Evolutionary conservation across 2,113 vertebrate species (phyloP).

Genomic region (Smithornis capensis): DNA sequence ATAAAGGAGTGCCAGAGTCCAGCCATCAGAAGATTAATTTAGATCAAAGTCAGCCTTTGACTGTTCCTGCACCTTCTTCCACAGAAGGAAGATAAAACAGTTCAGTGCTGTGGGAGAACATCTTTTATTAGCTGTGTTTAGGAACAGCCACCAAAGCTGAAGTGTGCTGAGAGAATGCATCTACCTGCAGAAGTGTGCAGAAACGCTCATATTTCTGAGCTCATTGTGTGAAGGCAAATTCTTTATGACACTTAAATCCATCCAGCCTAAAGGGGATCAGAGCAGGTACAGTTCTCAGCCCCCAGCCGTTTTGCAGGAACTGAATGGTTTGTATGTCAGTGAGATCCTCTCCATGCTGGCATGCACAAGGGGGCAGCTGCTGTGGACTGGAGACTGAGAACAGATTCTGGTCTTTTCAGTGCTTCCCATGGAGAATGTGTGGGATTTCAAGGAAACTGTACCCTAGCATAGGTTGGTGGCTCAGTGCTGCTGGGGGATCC

Average conservation of each 20-base stretch:
- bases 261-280: not conserved
- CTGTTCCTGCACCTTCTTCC: not conserved
- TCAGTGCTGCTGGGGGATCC: not conserved
- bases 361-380: not conserved
- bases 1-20: not conserved
- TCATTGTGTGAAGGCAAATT: not conserved
- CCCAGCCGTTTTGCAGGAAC: not conserved
- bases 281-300: not conserved
- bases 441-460: not conserved
- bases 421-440: fast-evolving
- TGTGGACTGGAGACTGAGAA: not conserved
- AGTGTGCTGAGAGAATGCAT: not conserved
- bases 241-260: not conserved
- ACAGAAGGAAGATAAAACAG: not conserved
- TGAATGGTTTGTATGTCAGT: fast-evolving
- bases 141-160: not conserved
- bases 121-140: not conserved
- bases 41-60: not conserved
- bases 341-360: fast-evolving
- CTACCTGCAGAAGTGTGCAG: not conserved
- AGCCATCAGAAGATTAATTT: not conserved
- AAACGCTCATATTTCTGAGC: not conserved
- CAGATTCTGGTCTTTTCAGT: not conserved
- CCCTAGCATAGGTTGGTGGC: not conserved
- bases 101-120: not conserved